Base-by-base conservation (phyloP, 2,888 invertebrate genomes). In the Dysmachus trigonus region DNA sequence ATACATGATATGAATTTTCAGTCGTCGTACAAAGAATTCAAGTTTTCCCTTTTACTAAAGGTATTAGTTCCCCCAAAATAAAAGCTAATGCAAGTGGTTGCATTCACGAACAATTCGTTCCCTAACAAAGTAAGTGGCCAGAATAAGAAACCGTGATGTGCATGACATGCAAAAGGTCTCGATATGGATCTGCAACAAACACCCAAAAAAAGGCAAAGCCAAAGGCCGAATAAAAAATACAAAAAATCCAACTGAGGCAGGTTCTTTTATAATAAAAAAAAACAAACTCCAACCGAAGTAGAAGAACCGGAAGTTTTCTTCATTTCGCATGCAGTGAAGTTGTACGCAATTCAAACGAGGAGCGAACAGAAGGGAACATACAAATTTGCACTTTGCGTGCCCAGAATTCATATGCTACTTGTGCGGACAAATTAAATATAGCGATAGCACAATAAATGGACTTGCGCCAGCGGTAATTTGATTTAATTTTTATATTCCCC, bases 301-400 rank as follows among this genome's bases (percentile, higher is more conserved):
- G 83, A 71, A 83, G 83, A 83, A 83, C 83, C 83, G 83, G 83
- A 83, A 83, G 83, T 83, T 72, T 53, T 83, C 71, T 72, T 83
- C 83, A 83, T 83, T 83, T 83, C 38, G 83, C 83, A 83, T 83
- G 83, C 83, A 83, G 72, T 72, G 72, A 71, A 72, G 72, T 83
- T 71, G 72, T 83, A 83, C 83, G 83, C 83, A 83, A 38, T 72
- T 83, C 41, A 72, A 83, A 83, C 72, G 72, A 41, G 83, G n/a
- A 72, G 30, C n/a, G 72, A 72, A 38, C 38, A 31, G 35, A 38
- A 72, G 72, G 41, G 38, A 82, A 83, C 72, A 6, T 71, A 72
- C 72, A 83, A 83, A 83, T 83, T 83, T 83, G 83, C 83, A 83
- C 22, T 41, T 83, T 83, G 83, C 83, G 83, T 83, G 83, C 53